phyloP scores from a whole-genome alignment of 1,140 invertebrate species.

The Thrips palmi region DNA sequence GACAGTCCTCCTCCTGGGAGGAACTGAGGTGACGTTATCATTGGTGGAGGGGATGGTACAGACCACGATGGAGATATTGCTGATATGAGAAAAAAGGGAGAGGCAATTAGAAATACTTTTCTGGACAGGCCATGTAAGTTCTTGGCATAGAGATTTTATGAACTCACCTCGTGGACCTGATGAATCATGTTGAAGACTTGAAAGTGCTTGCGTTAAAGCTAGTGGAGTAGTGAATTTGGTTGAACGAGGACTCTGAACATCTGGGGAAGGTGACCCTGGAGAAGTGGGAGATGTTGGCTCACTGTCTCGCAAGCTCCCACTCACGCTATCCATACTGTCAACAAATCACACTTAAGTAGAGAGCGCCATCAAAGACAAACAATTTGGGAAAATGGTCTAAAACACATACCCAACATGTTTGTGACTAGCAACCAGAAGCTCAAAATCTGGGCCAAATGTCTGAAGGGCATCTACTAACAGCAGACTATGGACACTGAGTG shows the following conservation, averaged over 20 bases:
- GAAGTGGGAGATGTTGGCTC: slow-evolving; percentile 72
- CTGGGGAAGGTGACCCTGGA: slow-evolving; percentile 48
- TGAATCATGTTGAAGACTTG: slow-evolving; percentile 20
- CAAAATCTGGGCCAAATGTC: slow-evolving; percentile 87
- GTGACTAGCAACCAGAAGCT: slow-evolving; percentile 82
- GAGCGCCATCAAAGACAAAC: background rate
- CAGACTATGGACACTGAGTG: slow-evolving; percentile 77
- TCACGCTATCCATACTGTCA: slow-evolving; percentile 75
- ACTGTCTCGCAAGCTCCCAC: slow-evolving; percentile 77
- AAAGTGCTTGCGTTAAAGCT: slow-evolving; percentile 36
- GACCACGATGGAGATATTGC: slow-evolving; percentile 11
- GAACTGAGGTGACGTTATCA: slow-evolving; percentile 4
- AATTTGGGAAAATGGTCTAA: background rate
- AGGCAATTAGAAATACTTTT: background rate
- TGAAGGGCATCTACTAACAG: slow-evolving; percentile 86
- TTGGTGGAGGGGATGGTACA: slow-evolving; percentile 11
- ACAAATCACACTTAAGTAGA: background rate
- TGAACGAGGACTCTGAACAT: slow-evolving; percentile 35
- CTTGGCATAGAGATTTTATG: background rate
- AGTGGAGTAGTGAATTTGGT: slow-evolving; percentile 33
- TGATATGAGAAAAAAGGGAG: slow-evolving; percentile 7
- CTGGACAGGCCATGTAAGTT: background rate
- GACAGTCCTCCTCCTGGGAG: slow-evolving; percentile 4
- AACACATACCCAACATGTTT: slow-evolving; percentile 62
- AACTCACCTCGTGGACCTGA: background rate